These are phyloP conservation scores for Charina bottae DNA, from an alignment of 2,113 vertebrate genomes.

Conservation along the genomic window DNA sequence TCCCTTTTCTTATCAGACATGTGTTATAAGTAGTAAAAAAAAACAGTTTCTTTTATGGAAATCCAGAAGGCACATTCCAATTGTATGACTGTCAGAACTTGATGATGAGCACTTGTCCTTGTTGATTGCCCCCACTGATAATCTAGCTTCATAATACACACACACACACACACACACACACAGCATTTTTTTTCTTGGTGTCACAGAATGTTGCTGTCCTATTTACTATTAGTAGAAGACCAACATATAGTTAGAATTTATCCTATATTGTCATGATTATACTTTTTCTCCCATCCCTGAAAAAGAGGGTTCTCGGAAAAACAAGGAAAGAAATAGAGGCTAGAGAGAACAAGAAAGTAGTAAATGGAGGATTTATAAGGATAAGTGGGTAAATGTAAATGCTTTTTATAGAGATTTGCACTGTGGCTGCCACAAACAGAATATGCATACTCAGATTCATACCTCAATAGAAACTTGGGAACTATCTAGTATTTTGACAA, in stretches of 20 bases:
- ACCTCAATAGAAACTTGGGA: background rate
- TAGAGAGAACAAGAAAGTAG: conserved; percentile 19
- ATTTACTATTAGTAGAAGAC: background rate
- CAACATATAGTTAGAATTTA: background rate
- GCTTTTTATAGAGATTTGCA: background rate
- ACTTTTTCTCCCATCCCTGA: background rate
- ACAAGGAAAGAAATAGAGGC: background rate
- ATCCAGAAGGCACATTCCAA: background rate
- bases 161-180: too few relatives aligned
- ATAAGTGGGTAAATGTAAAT: background rate
- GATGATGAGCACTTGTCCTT: background rate
- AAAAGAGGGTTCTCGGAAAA: background rate
- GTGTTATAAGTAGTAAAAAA: background rate
- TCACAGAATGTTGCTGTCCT: background rate
- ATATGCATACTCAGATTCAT: background rate
- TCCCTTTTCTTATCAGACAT: background rate
- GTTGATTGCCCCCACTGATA: background rate
- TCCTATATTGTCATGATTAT: background rate
- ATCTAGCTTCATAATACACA: background rate
- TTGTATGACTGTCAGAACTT: background rate
- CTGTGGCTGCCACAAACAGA: background rate
- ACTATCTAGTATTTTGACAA: background rate
- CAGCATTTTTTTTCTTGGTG: background rate
- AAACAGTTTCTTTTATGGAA: background rate
- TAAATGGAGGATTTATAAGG: background rate